Evolutionary conservation across 1,140 invertebrate species (phyloP).

Genomic region (Achatina immaculata): DNA sequence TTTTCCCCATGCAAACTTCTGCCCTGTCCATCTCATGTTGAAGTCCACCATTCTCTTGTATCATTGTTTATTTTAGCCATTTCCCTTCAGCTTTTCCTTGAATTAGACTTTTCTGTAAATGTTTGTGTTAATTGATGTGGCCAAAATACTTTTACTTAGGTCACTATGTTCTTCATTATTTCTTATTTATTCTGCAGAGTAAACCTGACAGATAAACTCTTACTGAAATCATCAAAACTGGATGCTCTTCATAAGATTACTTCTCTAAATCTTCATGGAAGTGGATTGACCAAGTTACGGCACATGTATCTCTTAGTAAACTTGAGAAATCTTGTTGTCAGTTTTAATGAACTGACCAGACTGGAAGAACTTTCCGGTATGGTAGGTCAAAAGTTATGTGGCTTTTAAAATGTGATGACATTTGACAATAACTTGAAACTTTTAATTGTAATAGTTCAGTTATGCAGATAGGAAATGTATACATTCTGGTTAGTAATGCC

Average conservation of each 20-base stretch:
- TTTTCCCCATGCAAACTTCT: too few relatives aligned
- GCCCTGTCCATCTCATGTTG: too few relatives aligned
- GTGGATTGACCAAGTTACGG: constrained; percentile 64
- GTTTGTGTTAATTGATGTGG: background rate
- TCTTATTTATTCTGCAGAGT: constrained; percentile 47
- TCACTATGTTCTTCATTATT: too few relatives aligned
- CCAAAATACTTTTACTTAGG: too few relatives aligned
- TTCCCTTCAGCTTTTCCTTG: too few relatives aligned
- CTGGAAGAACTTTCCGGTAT: constrained; percentile 66
- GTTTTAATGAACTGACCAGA: constrained; percentile 67
- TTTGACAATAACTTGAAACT: background rate
- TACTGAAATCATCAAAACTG: constrained; percentile 54
- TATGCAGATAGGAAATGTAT: too few relatives aligned
- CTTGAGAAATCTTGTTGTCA: constrained; percentile 64
- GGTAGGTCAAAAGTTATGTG: constrained; percentile 52
- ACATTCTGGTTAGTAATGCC: too few relatives aligned
- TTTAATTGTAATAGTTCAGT: background rate
- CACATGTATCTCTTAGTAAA: constrained; percentile 53
- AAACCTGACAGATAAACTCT: constrained; percentile 60
- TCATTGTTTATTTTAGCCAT: too few relatives aligned
- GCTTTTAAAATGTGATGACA: background rate
- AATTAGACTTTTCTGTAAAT: background rate
- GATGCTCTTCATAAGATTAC: constrained; percentile 59
- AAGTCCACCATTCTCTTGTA: too few relatives aligned
- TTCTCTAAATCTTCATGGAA: constrained; percentile 68